Evolutionary conservation across 2,888 invertebrate genomes (phyloP), one percentile per base, ranked within the genome.

Genomic region (Drosophila imparisetae): DNA sequence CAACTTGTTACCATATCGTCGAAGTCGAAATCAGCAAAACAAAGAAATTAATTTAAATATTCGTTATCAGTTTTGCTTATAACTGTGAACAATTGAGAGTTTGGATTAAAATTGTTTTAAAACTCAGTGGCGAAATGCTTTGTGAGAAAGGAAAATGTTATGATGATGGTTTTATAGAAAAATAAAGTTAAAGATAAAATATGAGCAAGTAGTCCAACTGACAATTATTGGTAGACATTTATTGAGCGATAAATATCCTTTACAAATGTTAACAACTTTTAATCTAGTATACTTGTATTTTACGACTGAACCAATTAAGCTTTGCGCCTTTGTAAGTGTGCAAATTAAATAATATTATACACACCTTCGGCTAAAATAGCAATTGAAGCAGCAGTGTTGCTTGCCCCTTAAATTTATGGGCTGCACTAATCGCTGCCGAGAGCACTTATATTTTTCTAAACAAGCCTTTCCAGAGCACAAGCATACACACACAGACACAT

Each of bases 321-420:
- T 32, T 1, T 21, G 8, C 21, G 13, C 24, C 38, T 15, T 7
- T 42, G 58, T 67, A 24, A 18, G 18, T 24, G 18, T 34, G 36
- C 49, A 42, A 38, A 50, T 42, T 52, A 50, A 30, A 64, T 61
- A 48, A 62, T 74, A 50, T 58, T 38, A 18, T 27, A 60, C 80
- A 69, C 58, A 79, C 80, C 76, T 60, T 34, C 13, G n/a, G 42
- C 13, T 50, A 49, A 34, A 48, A 52, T 52, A 52, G 42, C 63
- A 58, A 36, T 68, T 11, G 58, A 74, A 76, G 62, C 55, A 48
- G 38, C 55, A 74, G 79, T 76, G 64, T 29, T 53, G 30, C 32
- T 38, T 53, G 34, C 34, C 27, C 79, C 74, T 40, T 66, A 30
- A 29, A 30, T 53, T 70, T 60, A 40, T 66, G 54, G 59, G 21